These are phyloP conservation scores for Varroa destructor DNA, from an alignment of 1,140 invertebrate genomes.

Conservation along the genomic window DNA sequence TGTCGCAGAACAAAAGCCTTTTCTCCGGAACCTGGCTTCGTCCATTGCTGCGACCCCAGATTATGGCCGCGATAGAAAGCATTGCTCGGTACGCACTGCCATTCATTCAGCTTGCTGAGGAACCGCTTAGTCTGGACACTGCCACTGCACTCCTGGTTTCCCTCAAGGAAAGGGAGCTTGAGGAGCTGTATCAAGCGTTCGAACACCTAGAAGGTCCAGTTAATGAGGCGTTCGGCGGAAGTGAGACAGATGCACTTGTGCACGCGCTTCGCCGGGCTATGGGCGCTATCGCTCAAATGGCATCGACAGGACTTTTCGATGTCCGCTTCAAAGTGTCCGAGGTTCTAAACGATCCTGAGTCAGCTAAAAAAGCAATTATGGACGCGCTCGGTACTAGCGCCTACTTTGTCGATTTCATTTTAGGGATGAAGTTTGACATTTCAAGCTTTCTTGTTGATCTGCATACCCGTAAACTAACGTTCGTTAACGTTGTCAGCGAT, in stretches of 20 bases:
- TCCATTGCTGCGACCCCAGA: not conserved
- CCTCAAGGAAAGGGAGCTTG: not conserved
- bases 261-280: not conserved
- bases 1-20: not conserved
- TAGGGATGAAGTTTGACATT: slow-evolving; percentile 7
- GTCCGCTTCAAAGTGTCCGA: slow-evolving; percentile 21
- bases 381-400: slow-evolving; percentile 1
- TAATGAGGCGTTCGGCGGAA: not conserved
- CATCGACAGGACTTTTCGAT: slow-evolving; percentile 6
- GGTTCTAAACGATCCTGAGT: slow-evolving; percentile 13
- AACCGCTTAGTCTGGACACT: slow-evolving; percentile 1
- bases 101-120: slow-evolving; percentile 11
- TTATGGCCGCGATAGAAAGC: not conserved
- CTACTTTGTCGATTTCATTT: slow-evolving; percentile 2
- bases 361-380: slow-evolving; percentile 1
- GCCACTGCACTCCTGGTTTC: slow-evolving; percentile 20
- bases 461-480: slow-evolving; percentile 4
- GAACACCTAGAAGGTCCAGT: not conserved
- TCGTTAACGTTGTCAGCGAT: slow-evolving; percentile 13
- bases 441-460: not conserved
- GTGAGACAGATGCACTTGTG: slow-evolving; percentile 2
- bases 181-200: not conserved
- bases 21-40: not conserved
- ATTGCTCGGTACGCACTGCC: slow-evolving; percentile 3
- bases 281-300: not conserved